Conservation (phyloP, 2,888 invertebrate genomes). For the Timema cristinae region DNA sequence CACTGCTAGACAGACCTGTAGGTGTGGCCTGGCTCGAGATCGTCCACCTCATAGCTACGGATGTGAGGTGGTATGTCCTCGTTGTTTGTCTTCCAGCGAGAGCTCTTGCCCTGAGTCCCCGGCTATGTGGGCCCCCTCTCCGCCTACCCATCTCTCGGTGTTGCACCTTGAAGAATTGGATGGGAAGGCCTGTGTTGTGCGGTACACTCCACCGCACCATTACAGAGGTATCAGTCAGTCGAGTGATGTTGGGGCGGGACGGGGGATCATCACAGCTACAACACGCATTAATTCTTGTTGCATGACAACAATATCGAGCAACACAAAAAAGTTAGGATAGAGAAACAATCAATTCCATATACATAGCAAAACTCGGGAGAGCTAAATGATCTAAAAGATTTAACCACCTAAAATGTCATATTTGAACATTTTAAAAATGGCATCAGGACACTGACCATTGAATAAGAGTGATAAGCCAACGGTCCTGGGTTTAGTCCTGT, state of each 20-base stretch:
- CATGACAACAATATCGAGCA: no score
- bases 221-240: conserved; percentile 83
- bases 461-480: no score
- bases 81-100: conserved; percentile 74
- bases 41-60: conserved; percentile 71
- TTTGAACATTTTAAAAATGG: no score
- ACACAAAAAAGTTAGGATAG: no score
- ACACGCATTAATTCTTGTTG: neutral
- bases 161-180: conserved; percentile 86
- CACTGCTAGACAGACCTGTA: conserved; percentile 53
- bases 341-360: no score
- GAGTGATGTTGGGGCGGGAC: conserved; percentile 78
- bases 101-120: conserved; percentile 44
- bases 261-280: conserved; percentile 72
- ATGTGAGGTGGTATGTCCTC: conserved; percentile 75
- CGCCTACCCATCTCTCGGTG: conserved; percentile 54
- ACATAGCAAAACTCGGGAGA: no score
- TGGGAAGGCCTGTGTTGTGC: conserved; percentile 73
- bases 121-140: conserved; percentile 39
- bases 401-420: no score
- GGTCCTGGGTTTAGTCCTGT: no score
- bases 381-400: no score
- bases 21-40: conserved; percentile 66
- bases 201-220: conserved; percentile 90
- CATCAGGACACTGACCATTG: no score